These are phyloP conservation scores for Manacus vitellinus DNA, from an alignment of 2,113 vertebrate genomes.

Conservation along the genomic window DNA sequence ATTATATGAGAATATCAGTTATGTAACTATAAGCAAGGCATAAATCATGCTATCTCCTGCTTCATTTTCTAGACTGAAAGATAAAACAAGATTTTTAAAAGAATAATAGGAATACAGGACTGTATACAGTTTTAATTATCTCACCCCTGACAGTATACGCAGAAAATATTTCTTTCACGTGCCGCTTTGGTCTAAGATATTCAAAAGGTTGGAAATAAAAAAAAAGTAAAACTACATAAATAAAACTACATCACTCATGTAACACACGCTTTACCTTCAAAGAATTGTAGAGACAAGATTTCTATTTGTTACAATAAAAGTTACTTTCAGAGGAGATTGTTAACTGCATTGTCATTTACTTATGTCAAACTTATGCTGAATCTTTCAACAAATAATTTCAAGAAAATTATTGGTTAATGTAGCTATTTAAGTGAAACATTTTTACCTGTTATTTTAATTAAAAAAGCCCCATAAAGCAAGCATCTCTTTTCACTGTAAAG, in stretches of 20 bases:
- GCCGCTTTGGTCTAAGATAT: neutral
- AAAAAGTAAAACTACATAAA: neutral
- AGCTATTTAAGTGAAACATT: neutral
- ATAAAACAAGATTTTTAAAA: neutral
- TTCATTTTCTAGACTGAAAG: neutral
- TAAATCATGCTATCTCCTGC: neutral
- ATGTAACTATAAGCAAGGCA: neutral
- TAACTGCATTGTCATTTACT: neutral
- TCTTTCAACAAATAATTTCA: neutral
- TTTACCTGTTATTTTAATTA: neutral
- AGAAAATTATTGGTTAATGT: neutral
- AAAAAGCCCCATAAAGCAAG: neutral
- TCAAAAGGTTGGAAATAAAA: neutral
- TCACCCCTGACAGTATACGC: neutral
- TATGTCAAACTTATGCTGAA: neutral
- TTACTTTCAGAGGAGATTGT: neutral
- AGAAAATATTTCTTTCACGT: neutral
- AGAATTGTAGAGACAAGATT: neutral
- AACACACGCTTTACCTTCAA: neutral
- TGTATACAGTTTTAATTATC: neutral
- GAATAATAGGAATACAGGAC: neutral
- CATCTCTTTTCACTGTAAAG: neutral
- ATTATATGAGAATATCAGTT: constrained; percentile 2
- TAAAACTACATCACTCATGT: neutral
- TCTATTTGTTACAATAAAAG: neutral